phyloP scores from a whole-genome alignment of 1,140 invertebrate genomes.

The Pachypeltis micranthus region DNA sequence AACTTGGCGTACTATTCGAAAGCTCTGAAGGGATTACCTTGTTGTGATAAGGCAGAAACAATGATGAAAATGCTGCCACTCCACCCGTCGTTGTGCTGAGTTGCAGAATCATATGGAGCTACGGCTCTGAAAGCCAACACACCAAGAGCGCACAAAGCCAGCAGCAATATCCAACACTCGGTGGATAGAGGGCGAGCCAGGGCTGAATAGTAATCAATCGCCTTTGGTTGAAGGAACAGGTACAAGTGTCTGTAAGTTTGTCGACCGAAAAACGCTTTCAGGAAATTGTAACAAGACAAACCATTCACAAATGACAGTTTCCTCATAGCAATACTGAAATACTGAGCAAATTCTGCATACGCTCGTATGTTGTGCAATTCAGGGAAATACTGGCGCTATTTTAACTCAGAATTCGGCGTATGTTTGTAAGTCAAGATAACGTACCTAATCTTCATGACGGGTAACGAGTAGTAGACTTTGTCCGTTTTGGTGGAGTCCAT shows the following conservation, averaged over 20 bases:
- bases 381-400: no score
- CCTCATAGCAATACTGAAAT: no score
- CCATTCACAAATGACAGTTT: no score
- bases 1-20: no score
- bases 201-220: background rate
- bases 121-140: background rate
- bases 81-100: background rate
- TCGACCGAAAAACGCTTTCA: no score
- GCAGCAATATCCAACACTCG: background rate
- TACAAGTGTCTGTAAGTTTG: no score
- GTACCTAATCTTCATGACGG: background rate
- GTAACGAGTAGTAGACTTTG: background rate
- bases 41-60: background rate
- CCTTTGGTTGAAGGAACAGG: background rate
- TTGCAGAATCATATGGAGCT: background rate
- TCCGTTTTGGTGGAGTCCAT: background rate
- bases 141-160: background rate
- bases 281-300: no score
- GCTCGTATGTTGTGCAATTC: no score
- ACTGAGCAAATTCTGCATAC: no score
- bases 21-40: no score
- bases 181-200: background rate
- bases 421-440: no score
- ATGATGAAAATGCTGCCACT: background rate
- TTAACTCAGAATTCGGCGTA: no score